Evolutionary conservation across 2,797 vertebrate species (phyloP).

Genomic region (Labroides dimidiatus): DNA sequence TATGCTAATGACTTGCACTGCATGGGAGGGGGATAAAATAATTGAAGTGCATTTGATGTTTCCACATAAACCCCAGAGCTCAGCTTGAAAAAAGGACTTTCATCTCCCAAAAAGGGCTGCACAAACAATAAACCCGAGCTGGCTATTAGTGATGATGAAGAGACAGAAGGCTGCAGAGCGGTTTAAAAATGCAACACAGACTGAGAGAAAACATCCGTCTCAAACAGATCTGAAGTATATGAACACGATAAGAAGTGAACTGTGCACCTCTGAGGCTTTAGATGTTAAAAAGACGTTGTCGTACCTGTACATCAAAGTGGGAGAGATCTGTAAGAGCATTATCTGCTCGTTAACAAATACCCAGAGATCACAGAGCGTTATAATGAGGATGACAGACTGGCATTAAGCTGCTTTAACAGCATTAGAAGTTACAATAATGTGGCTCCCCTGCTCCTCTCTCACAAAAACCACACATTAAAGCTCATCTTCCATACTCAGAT

Average conservation of each 20-base stretch:
- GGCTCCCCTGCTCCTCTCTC: conserved; percentile 35
- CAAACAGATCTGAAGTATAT: conserved; percentile 31
- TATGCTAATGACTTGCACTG: conserved; percentile 68
- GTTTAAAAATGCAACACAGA: conserved; percentile 41
- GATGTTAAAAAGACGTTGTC: conserved; percentile 45
- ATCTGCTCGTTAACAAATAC: conserved; percentile 69
- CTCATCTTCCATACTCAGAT: conserved; percentile 45
- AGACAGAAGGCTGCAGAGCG: conserved; percentile 33
- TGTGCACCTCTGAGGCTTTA: conserved; percentile 17
- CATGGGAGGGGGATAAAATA: conserved; percentile 63
- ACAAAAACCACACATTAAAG: conserved; percentile 56
- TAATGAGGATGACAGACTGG: conserved; percentile 65
- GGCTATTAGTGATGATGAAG: conserved; percentile 59
- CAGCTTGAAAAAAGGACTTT: conserved; percentile 58
- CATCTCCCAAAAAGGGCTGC: conserved; percentile 62
- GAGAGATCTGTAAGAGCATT: conserved; percentile 63
- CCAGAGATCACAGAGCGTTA: conserved; percentile 65
- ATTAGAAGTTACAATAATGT: conserved; percentile 56
- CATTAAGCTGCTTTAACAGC: conserved; percentile 69
- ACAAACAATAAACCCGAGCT: conserved; percentile 63
- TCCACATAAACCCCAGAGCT: conserved; percentile 62
- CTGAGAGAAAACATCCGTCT: conserved; percentile 51
- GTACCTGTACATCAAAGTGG: conserved; percentile 71
- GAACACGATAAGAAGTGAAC: conserved; percentile 28
- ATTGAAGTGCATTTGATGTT: conserved; percentile 76